A percentile compares a stretch with the other conserved stretches of the same genome.
These are phyloP conservation scores for Metopolophium dirhodum DNA, from an alignment of 1,140 invertebrate genomes.

Conservation along the genomic window DNA sequence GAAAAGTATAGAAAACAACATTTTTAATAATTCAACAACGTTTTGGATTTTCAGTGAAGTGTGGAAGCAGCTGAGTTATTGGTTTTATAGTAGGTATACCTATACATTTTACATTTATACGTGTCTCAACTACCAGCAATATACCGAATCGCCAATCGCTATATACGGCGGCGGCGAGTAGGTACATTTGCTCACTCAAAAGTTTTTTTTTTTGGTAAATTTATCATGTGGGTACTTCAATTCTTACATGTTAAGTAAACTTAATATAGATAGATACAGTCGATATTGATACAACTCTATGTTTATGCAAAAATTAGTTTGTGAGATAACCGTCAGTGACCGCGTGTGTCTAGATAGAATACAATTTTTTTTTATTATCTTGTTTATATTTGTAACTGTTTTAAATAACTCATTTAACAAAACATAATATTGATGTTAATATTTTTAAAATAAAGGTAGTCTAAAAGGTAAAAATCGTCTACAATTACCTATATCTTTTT, in stretches of 20 bases:
- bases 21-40: background rate
- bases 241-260: background rate
- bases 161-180: too few relatives aligned
- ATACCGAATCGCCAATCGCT: background rate
- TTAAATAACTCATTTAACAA: background rate
- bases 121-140: background rate
- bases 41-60: background rate
- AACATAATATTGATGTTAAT: background rate
- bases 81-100: background rate
- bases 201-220: background rate
- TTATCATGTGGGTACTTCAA: background rate
- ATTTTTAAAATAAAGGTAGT: background rate
- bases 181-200: background rate
- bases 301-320: background rate
- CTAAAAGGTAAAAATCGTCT: background rate
- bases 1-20: background rate
- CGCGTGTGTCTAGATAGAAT: too few relatives aligned
- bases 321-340: background rate
- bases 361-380: background rate
- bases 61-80: background rate
- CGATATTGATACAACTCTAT: background rate
- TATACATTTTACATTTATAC: background rate
- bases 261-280: background rate
- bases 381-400: background rate
- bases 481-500: background rate